These are phyloP conservation scores for Rhinoderma darwinii DNA, from an alignment of 2,113 vertebrate genomes.

Conservation along the genomic window DNA sequence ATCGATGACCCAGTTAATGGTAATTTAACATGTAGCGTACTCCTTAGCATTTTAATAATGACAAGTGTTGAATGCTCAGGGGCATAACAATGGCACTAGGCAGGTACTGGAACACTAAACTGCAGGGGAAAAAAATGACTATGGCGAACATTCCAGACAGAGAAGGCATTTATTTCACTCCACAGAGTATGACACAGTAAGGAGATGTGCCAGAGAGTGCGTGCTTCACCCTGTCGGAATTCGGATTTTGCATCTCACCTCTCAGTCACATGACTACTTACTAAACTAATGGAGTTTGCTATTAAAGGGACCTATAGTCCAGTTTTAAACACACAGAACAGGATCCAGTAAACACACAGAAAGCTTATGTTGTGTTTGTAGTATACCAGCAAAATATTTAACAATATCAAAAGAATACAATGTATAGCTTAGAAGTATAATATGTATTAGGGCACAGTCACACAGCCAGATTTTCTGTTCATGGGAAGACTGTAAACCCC, in stretches of 20 bases:
- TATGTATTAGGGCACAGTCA: too few species aligned
- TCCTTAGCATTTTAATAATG: too few species aligned
- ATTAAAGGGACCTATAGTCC: constrained; percentile 21
- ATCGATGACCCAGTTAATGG: not conserved
- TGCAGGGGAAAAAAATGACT: not conserved
- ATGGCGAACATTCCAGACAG: constrained; percentile 4
- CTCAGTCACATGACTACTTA: constrained; percentile 46
- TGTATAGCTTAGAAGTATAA: too few species aligned
- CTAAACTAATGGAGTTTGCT: constrained; percentile 12
- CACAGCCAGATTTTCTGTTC: too few species aligned
- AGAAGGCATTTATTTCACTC: constrained; percentile 2
- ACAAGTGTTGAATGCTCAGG: not conserved
- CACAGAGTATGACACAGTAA: constrained; percentile 4
- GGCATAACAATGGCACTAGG: not conserved
- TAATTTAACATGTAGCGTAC: not conserved
- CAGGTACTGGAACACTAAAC: not conserved
- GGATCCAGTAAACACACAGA: not conserved
- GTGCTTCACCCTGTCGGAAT: constrained; percentile 45
- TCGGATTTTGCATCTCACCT: constrained; percentile 46
- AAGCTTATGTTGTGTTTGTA: not conserved
- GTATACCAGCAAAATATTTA: not conserved
- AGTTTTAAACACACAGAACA: not conserved
- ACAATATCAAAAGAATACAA: too few species aligned
- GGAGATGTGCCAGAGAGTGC: constrained; percentile 37
- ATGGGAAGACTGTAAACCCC: too few species aligned